Conservation (phyloP, 2,113 vertebrate species). For the Lepus americanus region DNA sequence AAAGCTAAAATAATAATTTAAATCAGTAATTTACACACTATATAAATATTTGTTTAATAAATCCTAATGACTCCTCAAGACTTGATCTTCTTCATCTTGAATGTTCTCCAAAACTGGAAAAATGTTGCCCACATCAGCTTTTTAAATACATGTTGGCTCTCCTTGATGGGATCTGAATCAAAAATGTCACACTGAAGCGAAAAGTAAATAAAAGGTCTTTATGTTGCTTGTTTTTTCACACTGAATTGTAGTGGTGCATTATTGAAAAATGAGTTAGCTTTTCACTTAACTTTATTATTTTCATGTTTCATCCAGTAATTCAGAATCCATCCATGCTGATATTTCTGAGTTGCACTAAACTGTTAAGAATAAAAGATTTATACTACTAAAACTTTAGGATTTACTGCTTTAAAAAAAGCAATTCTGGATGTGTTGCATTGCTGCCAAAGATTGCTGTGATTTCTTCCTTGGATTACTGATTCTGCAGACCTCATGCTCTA, state of each 20-base stretch:
- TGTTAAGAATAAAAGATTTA: neutral
- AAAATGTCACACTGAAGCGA: neutral
- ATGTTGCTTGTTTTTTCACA: neutral
- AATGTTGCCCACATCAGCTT: neutral
- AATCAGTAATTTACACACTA: neutral
- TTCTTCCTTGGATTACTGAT: constrained; percentile 49
- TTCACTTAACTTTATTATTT: neutral
- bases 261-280: neutral
- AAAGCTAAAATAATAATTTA: neutral
- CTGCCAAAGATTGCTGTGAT: neutral
- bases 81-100: neutral
- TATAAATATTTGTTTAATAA: constrained; percentile 10
- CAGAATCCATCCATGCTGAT: neutral
- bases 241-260: neutral
- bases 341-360: neutral
- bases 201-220: neutral
- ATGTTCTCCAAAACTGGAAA: neutral
- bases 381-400: constrained; percentile 3
- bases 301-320: constrained; percentile 60
- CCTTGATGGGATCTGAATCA: neutral
- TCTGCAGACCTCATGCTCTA: neutral
- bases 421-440: neutral
- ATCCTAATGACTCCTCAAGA: neutral
- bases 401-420: neutral
- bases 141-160: neutral